A percentile compares a stretch with the other conserved stretches of the same genome.
phyloP scores from a whole-genome alignment of 1,140 invertebrate species.

The Drosophila novamexicana region DNA sequence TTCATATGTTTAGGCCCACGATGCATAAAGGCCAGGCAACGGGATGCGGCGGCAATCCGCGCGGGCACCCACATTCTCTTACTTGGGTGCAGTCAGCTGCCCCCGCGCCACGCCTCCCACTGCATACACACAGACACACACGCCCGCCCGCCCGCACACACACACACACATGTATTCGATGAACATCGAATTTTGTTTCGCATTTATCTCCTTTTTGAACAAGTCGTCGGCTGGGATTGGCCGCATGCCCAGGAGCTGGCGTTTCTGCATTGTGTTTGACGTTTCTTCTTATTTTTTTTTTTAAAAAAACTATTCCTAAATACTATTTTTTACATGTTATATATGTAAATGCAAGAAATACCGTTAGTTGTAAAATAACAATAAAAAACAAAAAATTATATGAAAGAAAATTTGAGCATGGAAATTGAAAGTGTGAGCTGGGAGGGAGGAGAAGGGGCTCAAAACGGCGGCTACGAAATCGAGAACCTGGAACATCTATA shows the following conservation, averaged over 20 bases:
- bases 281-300: conserved; percentile 57
- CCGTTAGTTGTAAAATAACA: conserved; percentile 74
- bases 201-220: conserved; percentile 61
- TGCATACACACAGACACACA: conserved; percentile 10
- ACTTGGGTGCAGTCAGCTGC: conserved; percentile 41
- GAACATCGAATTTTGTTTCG: conserved; percentile 46
- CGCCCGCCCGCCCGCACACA: not conserved
- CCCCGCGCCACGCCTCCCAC: not conserved
- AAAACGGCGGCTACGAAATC: too few relatives aligned
- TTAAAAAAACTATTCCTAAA: conserved; percentile 73
- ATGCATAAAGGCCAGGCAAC: conserved; percentile 34
- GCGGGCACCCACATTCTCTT: conserved; percentile 49
- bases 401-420: not conserved
- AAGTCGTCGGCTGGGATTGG: conserved; percentile 5
- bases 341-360: conserved; percentile 80
- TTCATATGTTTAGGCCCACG: conserved; percentile 55
- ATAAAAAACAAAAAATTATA: conserved; percentile 25
- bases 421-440: too few relatives aligned
- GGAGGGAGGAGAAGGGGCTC: too few relatives aligned
- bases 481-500: too few relatives aligned
- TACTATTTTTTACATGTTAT: conserved; percentile 83
- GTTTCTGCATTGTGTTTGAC: conserved; percentile 47
- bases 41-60: not conserved
- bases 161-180: conserved; percentile 26
- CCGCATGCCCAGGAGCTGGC: conserved; percentile 16